Evolutionary conservation across 2,888 invertebrate genomes (phyloP), one percentile per base, ranked within the genome.

Genomic region (Muschampia plurimacula): DNA sequence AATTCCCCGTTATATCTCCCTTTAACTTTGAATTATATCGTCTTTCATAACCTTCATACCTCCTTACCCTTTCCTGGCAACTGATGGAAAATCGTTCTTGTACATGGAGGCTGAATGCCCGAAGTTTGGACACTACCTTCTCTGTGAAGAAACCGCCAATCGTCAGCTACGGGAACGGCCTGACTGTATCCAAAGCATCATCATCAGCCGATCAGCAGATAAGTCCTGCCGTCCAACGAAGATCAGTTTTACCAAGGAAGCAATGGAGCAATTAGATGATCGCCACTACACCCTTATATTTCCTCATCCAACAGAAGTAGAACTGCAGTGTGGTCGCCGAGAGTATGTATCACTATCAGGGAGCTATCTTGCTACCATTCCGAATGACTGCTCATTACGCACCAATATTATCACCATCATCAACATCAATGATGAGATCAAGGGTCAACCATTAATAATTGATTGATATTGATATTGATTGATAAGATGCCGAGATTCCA

Each of bases 271-370:
- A 64, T 67, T 79, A 4, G 78, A 77, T 15, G 74, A 76, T 46
- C 39, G 57, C 2, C 77, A 77, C 55, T 77, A 79, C 59, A 74
- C 74, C 28, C 69, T 79, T 46, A 74, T 62, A 12, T 75, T 78
- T 28, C 77, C 77, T 7, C 36, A 4, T 9, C 67, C 74, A 4
- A 77, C 76, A n/a, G 76, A 77, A 44, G 69, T 74, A 2, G 74
- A 74, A 67, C 41, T 74, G 32, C 52, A 36, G 13, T 70, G 74
- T 60, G 57, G 62, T 8, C 65, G 74, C 13, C 39, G 32, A 9
- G 76, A 76, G 65, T 72, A 64, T 44, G 12, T 46, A 13, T 69
- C 73, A 10, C 44, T 76, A 46, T 68, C 67, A 13, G 76, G 76
- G 63, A 75, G 75, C n/a, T 76, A 74, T 39, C 70, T 76, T 44